Conservation (phyloP, 1,140 invertebrate species). For the Aphidius gifuensis region DNA sequence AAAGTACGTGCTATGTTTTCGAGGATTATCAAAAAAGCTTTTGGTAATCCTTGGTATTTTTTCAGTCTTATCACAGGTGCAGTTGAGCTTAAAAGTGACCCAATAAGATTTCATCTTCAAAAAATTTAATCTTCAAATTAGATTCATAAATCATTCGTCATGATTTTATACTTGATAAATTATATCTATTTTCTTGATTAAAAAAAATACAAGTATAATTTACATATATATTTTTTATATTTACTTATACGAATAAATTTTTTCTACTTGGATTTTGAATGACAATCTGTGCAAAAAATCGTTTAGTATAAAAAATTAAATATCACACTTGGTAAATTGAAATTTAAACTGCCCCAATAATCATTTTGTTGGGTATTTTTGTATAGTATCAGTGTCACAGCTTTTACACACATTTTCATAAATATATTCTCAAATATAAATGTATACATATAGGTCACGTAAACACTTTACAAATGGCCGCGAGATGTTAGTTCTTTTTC, state of each 20-base stretch:
- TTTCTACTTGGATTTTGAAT: no score
- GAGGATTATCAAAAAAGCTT: slow-evolving; percentile 22
- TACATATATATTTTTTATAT: neutral
- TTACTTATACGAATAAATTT: no score
- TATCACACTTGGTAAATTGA: no score
- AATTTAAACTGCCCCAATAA: no score
- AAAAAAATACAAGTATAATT: no score
- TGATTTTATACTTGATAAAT: no score
- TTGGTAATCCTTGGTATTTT: slow-evolving; percentile 20
- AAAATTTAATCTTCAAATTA: slow-evolving; percentile 8
- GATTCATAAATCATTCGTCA: slow-evolving; percentile 15
- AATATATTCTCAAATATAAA: neutral
- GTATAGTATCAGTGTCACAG: no score
- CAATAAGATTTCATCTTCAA: slow-evolving; percentile 25
- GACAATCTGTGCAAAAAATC: no score
- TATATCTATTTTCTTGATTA: no score
- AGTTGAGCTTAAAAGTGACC: slow-evolving; percentile 20
- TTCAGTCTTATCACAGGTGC: slow-evolving; percentile 24
- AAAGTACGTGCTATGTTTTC: slow-evolving; percentile 16
- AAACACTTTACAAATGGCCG: neutral
- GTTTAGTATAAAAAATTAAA: no score
- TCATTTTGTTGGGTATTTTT: no score
- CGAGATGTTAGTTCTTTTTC: slow-evolving; percentile 14
- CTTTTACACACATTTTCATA: no score
- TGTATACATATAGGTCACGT: slow-evolving; percentile 6